Evolutionary conservation across 1,140 invertebrate genomes (phyloP).

Genomic region (Physella acuta): DNA sequence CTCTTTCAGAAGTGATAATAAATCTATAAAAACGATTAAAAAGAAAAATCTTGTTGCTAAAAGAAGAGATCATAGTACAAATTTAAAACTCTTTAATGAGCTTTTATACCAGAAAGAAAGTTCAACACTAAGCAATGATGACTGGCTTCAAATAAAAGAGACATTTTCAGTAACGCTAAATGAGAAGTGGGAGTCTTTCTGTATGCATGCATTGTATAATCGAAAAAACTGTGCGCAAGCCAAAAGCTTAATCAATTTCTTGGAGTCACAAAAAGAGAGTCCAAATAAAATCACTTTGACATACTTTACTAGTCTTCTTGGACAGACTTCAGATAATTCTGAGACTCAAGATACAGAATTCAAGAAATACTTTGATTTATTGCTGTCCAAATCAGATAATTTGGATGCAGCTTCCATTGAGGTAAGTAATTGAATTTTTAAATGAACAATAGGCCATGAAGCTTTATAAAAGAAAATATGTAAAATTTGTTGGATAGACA

Average conservation of each 20-base stretch:
- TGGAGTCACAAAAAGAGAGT: neutral
- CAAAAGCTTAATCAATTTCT: slow-evolving; percentile 10
- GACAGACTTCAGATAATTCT: neutral
- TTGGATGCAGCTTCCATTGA: slow-evolving; percentile 23
- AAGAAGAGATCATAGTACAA: too few relatives aligned
- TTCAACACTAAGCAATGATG: neutral
- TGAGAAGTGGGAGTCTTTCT: neutral
- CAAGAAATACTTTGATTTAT: slow-evolving; percentile 4
- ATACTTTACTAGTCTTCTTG: slow-evolving; percentile 11
- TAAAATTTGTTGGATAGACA: too few relatives aligned
- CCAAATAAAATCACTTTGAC: neutral
- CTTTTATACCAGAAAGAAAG: neutral
- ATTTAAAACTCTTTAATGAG: neutral
- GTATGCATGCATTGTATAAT: slow-evolving; percentile 16
- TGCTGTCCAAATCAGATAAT: neutral
- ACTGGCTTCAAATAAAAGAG: neutral
- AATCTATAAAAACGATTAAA: too few relatives aligned
- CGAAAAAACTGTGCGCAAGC: slow-evolving; percentile 1
- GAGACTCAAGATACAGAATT: slow-evolving; percentile 5
- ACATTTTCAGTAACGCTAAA: neutral
- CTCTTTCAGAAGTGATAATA: too few relatives aligned
- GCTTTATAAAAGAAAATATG: too few relatives aligned
- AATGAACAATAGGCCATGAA: too few relatives aligned
- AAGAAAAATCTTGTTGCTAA: too few relatives aligned
- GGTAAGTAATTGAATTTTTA: too few relatives aligned